These are phyloP conservation scores for Parotocinclus haroldoi DNA, from an alignment of 2,797 vertebrate genomes.

Conservation along the genomic window DNA sequence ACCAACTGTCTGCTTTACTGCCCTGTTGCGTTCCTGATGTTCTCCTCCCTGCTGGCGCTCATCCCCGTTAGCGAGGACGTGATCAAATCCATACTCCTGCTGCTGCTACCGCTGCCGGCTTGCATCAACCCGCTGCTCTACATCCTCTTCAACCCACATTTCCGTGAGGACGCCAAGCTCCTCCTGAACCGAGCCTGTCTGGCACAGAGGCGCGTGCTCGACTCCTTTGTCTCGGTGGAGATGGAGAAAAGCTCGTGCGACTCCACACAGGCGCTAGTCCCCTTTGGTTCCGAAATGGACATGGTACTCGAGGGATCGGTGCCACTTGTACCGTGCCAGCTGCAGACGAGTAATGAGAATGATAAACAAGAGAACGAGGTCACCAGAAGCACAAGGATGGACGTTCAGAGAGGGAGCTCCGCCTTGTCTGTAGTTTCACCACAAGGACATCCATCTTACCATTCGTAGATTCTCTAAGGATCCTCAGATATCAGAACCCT, in stretches of 20 bases:
- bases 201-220: constrained; percentile 61
- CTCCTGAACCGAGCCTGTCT: constrained; percentile 72
- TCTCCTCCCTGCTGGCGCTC: constrained; percentile 86
- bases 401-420: constrained; percentile 59
- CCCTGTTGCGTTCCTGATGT: constrained; percentile 90
- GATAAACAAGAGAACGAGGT: constrained; percentile 45
- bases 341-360: constrained; percentile 61
- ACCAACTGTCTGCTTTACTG: constrained; percentile 91
- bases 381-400: constrained; percentile 59
- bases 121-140: constrained; percentile 93
- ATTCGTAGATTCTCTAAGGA: constrained; percentile 58
- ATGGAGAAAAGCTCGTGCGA: constrained; percentile 90
- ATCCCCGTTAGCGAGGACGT: constrained; percentile 86
- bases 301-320: constrained; percentile 68
- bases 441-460: constrained; percentile 61
- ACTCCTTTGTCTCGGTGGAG: constrained; percentile 71
- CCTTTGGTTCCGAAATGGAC: constrained; percentile 73
- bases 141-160: constrained; percentile 84
- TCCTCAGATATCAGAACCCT: too few relatives aligned
- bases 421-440: constrained; percentile 3
- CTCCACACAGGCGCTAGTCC: constrained; percentile 83
- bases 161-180: constrained; percentile 80
- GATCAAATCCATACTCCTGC: constrained; percentile 84
- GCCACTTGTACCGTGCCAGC: constrained; percentile 76
- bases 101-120: constrained; percentile 87